A percentile compares a stretch with the other conserved stretches of the same genome.
phyloP scores from a whole-genome alignment of 1,140 invertebrate genomes.

The Ooceraea biroi region DNA sequence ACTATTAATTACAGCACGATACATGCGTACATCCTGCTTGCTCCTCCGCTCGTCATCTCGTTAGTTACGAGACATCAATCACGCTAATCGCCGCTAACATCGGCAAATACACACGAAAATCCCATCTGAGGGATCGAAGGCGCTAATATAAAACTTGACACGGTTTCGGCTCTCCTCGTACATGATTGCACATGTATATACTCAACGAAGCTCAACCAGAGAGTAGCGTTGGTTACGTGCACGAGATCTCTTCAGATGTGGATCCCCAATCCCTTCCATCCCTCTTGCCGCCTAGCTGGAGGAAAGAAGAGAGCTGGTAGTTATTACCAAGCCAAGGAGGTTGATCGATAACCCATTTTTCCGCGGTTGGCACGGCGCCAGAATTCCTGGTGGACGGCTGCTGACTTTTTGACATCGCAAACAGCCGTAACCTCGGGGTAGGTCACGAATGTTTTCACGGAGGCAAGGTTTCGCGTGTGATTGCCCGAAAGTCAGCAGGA shows the following conservation, averaged over 20 bases:
- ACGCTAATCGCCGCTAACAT: neutral
- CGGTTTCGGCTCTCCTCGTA: too few species aligned
- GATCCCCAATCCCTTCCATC: constrained; percentile 21
- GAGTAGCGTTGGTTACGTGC: neutral
- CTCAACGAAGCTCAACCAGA: neutral
- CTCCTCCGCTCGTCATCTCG: neutral
- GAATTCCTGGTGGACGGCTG: constrained; percentile 68
- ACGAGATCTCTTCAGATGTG: constrained; percentile 19
- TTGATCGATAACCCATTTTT: constrained; percentile 81
- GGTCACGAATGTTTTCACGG: constrained; percentile 71
- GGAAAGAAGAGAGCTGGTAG: neutral
- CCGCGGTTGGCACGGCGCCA: constrained; percentile 74
- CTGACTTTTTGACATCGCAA: constrained; percentile 69
- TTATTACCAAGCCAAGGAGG: constrained; percentile 46
- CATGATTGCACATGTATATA: neutral
- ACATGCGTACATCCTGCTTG: neutral
- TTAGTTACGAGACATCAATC: neutral
- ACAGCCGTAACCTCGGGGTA: constrained; percentile 59
- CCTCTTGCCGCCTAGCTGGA: neutral
- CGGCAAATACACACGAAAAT: neutral
- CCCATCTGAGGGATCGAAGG: neutral
- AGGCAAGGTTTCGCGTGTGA: constrained; percentile 14
- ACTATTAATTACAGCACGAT: too few species aligned
- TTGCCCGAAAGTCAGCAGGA: too few species aligned
- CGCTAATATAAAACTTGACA: neutral